Base-by-base conservation (phyloP, 2,113 vertebrate genomes). In the Forbesichthys papilliferus region DNA sequence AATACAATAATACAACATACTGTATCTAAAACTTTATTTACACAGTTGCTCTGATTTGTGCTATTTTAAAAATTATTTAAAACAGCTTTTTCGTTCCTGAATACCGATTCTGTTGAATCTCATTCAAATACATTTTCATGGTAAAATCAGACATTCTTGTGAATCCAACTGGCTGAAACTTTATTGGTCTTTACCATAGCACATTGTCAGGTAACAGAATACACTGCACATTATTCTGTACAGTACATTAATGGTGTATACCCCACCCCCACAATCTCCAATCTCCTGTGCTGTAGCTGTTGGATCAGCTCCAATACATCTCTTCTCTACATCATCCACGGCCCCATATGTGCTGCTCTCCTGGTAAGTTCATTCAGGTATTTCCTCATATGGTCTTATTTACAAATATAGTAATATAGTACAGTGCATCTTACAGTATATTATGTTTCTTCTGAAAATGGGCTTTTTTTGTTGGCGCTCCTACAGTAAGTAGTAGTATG, bases 301-400 rank as follows among this genome's bases (percentile, higher is more conserved):
- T 99, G 98, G 98, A 98, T 99, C 84, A 98, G 96, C 88, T 96
- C 96, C 61, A 96, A 98, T 72, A 99, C 96, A 0, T 95, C 96
- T 12, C 93, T 99, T 27, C 95, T 99, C 66, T 99, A 98, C 80
- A 97, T 98, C 82, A 95, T 99, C 89, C 98, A 99, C 0, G 98
- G 97, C 0, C 97, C 98, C 70, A 99, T 98, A 87, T 98, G 96
- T 79, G 96, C 96, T 55, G 98, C 97, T 65, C 84, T 99, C 34
- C 48, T 99, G 96, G 95, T 99, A 92, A 80, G 94, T 64, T 47
- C 46, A 55, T 61, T 74, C 61, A 61, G 71, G 14, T 3, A 55
- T 16, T 1, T 14, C 51, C 48, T 67, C 9, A 12, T 60, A 63
- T 58, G 63, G 56, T 18, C 48, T 71, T 18, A 16, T 9, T 56